Base-by-base conservation (phyloP, 2,797 vertebrate species). In the Vespertilio murinus region DNA sequence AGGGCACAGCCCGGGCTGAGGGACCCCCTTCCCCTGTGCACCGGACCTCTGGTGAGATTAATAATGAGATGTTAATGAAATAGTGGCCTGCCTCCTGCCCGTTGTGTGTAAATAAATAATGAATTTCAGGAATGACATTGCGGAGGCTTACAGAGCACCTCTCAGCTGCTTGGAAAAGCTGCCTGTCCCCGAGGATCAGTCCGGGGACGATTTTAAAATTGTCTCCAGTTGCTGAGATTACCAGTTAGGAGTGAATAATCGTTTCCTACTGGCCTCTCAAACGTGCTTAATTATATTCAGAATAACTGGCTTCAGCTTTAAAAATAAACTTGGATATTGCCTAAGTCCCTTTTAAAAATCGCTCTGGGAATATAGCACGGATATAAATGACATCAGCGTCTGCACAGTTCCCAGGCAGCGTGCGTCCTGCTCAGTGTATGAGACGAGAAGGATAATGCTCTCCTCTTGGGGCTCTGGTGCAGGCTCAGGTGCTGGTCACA, bases 281-380 rank as follows among this genome's bases (percentile, higher is more conserved):
- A 96, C 81, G 64, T 88, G 54, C 67, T 94, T 95, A 95, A 96
- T 96, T 96, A 92, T 88, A 88, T 61, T 78, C 56, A 75, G 67
- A 96, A 93, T 94, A 94, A 78, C 94, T 96, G 91, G 40, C 20
- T 85, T 82, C 73, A 59, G 77, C 40, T 95, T 96, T 94, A 90
- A 93, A 97, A 96, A 95, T 95, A 97, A 96, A 89, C 78, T 54
- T 91, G 69, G 61, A 83, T 94, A 84, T 89, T 86, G 38, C 54
- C 73, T 70, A 82, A 83, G 86, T 87, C 59, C 18, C 70, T 54
- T 88, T 80, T n/a, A 8, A 78, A 94, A 83, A 8, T 11, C 40
- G 71, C 54, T 47, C 0, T 45, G 88, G 89, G 79, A 94, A 64
- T 80, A 59, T 61, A 13, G 30, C 16, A 61, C 74, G 87, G 49